phyloP scores from a whole-genome alignment of 2,113 vertebrate genomes.

The Limnothrissa miodon region DNA sequence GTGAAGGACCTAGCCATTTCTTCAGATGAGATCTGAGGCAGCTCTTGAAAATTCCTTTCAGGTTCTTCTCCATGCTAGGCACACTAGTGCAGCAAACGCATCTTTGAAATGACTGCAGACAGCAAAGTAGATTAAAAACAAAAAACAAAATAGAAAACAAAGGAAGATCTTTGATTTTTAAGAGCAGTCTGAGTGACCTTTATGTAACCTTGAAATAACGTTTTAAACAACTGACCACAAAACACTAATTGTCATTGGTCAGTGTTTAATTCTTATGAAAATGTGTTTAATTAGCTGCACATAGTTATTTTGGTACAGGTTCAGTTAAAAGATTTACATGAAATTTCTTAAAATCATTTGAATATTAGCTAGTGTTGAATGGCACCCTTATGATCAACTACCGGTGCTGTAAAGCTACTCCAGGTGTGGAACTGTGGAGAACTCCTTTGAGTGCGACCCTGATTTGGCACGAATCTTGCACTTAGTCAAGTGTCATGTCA shows the following conservation, averaged over 20 bases:
- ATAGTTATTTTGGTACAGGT: not conserved
- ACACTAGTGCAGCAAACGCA: constrained; percentile 46
- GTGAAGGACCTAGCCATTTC: constrained; percentile 58
- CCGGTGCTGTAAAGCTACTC: not conserved
- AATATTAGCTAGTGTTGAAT: not conserved
- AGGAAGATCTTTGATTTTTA: not conserved
- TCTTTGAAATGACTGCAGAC: constrained; percentile 56
- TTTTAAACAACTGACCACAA: not conserved
- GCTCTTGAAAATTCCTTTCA: constrained; percentile 43
- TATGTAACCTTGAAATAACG: not conserved
- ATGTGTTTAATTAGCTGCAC: not conserved
- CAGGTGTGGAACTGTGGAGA: not conserved
- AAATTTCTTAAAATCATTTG: not conserved
- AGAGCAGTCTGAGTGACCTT: not conserved
- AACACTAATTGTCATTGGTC: not conserved
- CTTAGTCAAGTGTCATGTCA: too few relatives aligned
- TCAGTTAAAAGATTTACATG: not conserved
- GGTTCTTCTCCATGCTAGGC: constrained; percentile 49
- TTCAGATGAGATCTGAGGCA: constrained; percentile 51
- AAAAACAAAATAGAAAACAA: not conserved
- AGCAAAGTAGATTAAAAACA: constrained; percentile 29
- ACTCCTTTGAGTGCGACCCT: not conserved
- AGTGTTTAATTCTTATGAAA: not conserved
- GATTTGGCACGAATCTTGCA: not conserved
- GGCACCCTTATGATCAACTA: not conserved